Conservation (phyloP, 2,113 vertebrate genomes). For the Malaclemys terrapin region DNA sequence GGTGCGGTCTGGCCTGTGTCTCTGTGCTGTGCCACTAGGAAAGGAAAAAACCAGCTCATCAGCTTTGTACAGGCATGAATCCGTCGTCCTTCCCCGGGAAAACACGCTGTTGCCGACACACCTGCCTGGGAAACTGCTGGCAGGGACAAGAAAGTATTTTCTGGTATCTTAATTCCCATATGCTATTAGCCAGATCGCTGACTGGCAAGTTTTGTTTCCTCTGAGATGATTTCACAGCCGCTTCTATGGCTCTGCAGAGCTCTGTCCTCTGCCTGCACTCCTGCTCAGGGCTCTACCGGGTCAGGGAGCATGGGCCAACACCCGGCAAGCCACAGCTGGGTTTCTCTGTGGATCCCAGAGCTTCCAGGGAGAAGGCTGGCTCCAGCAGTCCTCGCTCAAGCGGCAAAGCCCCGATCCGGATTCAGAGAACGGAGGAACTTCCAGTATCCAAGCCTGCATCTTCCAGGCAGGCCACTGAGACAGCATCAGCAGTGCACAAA, state of each 20-base stretch:
- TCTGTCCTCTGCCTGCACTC: neutral
- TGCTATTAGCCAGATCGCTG: neutral
- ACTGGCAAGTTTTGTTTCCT: neutral
- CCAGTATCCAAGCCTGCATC: neutral
- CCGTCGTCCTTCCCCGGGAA: fast-evolving
- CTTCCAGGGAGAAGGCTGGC: neutral
- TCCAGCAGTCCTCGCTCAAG: too few species aligned
- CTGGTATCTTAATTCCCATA: neutral
- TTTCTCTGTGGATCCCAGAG: neutral
- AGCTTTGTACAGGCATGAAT: fast-evolving
- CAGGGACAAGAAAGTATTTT: neutral
- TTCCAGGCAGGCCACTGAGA: neutral
- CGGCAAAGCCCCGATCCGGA: neutral
- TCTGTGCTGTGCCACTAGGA: neutral
- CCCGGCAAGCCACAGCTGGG: too few species aligned
- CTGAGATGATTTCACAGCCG: constrained; percentile 23
- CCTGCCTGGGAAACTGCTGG: neutral
- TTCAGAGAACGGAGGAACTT: neutral
- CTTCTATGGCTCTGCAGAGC: fast-evolving
- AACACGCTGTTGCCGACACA: fast-evolving
- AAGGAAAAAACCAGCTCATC: fast-evolving
- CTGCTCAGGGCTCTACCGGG: fast-evolving
- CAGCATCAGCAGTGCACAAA: neutral
- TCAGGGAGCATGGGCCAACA: neutral
- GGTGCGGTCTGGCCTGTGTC: neutral